phyloP scores from a whole-genome alignment of 92 coral and sea anemone genomes.

The Zoanthus sociatus region DNA sequence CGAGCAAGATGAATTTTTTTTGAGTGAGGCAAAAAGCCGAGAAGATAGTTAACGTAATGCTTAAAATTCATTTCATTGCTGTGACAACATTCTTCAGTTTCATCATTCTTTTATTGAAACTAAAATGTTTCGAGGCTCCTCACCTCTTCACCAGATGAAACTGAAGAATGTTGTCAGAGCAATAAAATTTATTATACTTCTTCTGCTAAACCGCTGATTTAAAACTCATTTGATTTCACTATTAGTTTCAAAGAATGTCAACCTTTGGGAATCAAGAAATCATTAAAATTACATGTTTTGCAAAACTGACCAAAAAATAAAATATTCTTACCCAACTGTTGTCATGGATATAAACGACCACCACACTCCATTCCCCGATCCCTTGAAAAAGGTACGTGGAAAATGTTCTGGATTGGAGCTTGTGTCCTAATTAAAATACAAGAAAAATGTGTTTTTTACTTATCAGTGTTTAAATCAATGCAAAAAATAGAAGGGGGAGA shows the following conservation, averaged over 20 bases:
- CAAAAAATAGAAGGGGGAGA: too few species aligned
- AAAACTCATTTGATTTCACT: not conserved
- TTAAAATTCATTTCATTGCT: not conserved
- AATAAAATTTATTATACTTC: too few species aligned
- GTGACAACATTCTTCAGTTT: too few species aligned
- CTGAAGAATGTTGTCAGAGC: too few species aligned
- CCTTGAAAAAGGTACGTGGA: slow-evolving; percentile 43
- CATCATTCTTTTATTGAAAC: too few species aligned
- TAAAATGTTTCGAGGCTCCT: too few species aligned
- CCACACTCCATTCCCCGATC: slow-evolving; percentile 55
- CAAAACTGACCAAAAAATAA: not conserved
- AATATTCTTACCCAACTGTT: slow-evolving; percentile 52
- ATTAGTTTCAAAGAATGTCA: not conserved
- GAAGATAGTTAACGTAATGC: not conserved
- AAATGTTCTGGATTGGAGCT: slow-evolving; percentile 46
- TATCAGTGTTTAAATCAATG: too few species aligned
- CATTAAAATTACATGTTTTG: not conserved
- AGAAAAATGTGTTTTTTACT: not conserved
- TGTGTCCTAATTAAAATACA: slow-evolving; percentile 27
- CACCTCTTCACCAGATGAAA: too few species aligned
- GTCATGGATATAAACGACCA: slow-evolving; percentile 63
- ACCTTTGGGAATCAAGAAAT: not conserved
- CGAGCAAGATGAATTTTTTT: too few species aligned
- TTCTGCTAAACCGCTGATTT: too few species aligned
- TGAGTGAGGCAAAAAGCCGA: not conserved